A percentile compares a stretch with the other conserved stretches of the same genome.
phyloP scores from a whole-genome alignment of 1,140 invertebrate genomes.

The Panulirus ornatus region DNA sequence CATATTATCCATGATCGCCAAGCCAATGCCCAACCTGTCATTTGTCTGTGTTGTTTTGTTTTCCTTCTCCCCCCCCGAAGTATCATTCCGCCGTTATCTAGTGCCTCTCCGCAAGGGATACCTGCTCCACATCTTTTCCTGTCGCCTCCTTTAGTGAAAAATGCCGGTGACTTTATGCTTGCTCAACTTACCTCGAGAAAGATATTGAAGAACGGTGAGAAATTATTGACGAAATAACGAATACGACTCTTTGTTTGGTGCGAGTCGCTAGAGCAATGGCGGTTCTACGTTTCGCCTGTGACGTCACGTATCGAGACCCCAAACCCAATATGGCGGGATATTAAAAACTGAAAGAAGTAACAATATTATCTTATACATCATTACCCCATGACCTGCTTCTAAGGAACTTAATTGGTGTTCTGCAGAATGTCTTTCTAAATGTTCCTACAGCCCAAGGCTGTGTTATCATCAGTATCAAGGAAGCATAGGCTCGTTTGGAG shows the following conservation, averaged over 20 bases:
- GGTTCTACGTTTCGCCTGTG: conserved; percentile 48
- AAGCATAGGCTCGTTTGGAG: too few relatives aligned
- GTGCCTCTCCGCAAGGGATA: conserved; percentile 26
- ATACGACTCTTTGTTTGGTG: conserved; percentile 47
- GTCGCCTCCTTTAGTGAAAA: background rate
- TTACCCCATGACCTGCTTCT: too few relatives aligned
- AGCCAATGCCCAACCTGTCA: background rate
- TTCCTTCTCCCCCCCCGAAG: conserved; percentile 27
- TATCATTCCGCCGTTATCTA: conserved; percentile 69
- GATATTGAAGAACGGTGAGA: background rate
- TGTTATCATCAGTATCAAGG: too few relatives aligned
- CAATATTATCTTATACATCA: too few relatives aligned
- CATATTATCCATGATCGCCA: too few relatives aligned
- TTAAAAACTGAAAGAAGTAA: background rate
- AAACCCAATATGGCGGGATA: background rate
- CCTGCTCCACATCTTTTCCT: background rate
- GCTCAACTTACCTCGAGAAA: conserved; percentile 42
- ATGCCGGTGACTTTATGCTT: background rate
- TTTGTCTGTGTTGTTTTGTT: conserved; percentile 22
- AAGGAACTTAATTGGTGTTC: too few relatives aligned
- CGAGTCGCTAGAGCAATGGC: conserved; percentile 53
- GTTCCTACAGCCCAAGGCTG: too few relatives aligned
- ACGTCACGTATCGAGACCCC: background rate
- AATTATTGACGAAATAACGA: conserved; percentile 17
- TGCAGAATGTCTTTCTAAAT: too few relatives aligned